A percentile compares a stretch with the other conserved stretches of the same genome.
Evolutionary conservation across 23 tunicate species (phyloP).

Genomic region (Botrylloides violaceus): DNA sequence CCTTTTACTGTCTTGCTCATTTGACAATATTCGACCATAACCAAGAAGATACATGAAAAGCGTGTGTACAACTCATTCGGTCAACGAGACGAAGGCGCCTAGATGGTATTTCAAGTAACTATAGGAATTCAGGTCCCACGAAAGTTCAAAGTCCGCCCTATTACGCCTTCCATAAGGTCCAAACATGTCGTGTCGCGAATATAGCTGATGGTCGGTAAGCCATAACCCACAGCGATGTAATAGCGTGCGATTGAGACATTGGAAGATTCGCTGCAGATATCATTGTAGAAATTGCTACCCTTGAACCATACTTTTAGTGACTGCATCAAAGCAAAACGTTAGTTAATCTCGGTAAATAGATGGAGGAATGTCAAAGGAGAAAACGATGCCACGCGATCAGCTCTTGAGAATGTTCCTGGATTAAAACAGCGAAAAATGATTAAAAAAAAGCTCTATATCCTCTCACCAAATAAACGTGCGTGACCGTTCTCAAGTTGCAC

Average conservation of each 20-base stretch:
- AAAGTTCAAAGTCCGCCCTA: constrained; percentile 3
- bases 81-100: neutral
- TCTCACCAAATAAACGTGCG: neutral
- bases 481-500: neutral
- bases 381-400: neutral
- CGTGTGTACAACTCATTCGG: neutral
- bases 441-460: neutral
- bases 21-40: neutral
- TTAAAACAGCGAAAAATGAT: neutral
- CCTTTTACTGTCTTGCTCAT: neutral
- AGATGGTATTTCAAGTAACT: neutral
- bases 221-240: too few species aligned
- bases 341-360: neutral
- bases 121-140: neutral
- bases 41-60: neutral
- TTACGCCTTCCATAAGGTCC: too few species aligned
- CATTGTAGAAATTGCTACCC: too few species aligned
- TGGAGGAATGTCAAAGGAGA: neutral
- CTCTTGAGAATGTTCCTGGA: neutral
- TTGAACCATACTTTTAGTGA: neutral
- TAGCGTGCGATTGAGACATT: too few species aligned
- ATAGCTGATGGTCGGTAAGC: too few species aligned
- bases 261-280: too few species aligned
- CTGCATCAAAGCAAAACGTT: neutral
- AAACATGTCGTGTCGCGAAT: too few species aligned